Evolutionary conservation across 92 coral and sea anemone genomes (phyloP).

Genomic region (Chrysogorgia sp.): DNA sequence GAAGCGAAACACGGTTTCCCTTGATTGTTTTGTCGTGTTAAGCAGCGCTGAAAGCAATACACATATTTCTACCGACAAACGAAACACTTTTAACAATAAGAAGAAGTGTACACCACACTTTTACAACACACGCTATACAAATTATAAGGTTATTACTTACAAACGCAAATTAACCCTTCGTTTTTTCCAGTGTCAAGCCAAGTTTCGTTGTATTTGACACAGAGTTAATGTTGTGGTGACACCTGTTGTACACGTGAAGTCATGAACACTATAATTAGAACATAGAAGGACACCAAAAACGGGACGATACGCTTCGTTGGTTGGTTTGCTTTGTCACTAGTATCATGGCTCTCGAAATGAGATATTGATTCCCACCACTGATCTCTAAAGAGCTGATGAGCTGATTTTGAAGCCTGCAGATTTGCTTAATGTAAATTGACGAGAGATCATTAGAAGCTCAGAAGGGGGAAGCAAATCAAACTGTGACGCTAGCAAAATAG

Average conservation of each 20-base stretch:
- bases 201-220: not conserved
- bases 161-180: too few relatives aligned
- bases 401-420: too few relatives aligned
- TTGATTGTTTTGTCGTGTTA: not conserved
- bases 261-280: not conserved
- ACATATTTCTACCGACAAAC: not conserved
- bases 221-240: not conserved
- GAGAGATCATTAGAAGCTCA: too few relatives aligned
- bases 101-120: too few relatives aligned
- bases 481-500: too few relatives aligned
- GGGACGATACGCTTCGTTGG: not conserved
- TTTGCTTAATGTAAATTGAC: too few relatives aligned
- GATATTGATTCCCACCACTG: too few relatives aligned
- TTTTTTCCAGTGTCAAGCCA: too few relatives aligned
- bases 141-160: not conserved
- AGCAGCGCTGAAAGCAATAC: not conserved
- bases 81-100: too few relatives aligned
- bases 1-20: not conserved
- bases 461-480: too few relatives aligned
- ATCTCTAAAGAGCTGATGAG: too few relatives aligned
- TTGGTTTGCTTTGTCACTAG: not conserved
- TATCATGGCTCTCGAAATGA: too few relatives aligned
- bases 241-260: constrained; percentile 23
- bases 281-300: constrained; percentile 17
- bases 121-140: not conserved